These are phyloP conservation scores for Dicycla oo DNA, from an alignment of 2,888 invertebrate genomes.

Conservation along the genomic window DNA sequence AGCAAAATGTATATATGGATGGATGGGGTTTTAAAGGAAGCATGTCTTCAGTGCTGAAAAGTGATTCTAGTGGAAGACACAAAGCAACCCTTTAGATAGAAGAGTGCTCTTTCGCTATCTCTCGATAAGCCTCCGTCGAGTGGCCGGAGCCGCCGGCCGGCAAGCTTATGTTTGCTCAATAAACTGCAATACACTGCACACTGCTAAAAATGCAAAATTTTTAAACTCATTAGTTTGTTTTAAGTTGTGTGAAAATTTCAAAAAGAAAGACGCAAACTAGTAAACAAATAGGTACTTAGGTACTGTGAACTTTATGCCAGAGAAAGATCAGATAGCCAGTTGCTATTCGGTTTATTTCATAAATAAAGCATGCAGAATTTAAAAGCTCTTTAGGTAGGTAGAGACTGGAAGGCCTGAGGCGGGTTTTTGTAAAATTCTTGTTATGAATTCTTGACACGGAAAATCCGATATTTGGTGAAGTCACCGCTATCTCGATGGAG, in stretches of 20 bases:
- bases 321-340: not conserved
- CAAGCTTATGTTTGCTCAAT: constrained; percentile 76
- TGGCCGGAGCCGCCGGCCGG: constrained; percentile 58
- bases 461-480: constrained; percentile 73
- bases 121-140: constrained; percentile 82
- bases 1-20: constrained; percentile 57
- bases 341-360: constrained; percentile 23
- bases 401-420: constrained; percentile 46
- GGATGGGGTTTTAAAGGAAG: constrained; percentile 74
- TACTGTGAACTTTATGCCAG: not conserved
- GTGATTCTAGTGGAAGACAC: constrained; percentile 82
- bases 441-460: constrained; percentile 66
- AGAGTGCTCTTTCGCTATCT: constrained; percentile 82
- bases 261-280: not conserved
- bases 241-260: not conserved
- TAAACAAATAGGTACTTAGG: constrained; percentile 10
- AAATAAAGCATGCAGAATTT: constrained; percentile 33
- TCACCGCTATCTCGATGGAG: constrained; percentile 68
- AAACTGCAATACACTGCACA: constrained; percentile 68
- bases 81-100: constrained; percentile 85
- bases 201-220: constrained; percentile 64
- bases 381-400: constrained; percentile 42
- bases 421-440: constrained; percentile 59
- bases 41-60: constrained; percentile 75
- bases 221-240: constrained; percentile 12